These are phyloP conservation scores for Cephus spinipes DNA, from an alignment of 2,888 invertebrate species.

Conservation along the genomic window DNA sequence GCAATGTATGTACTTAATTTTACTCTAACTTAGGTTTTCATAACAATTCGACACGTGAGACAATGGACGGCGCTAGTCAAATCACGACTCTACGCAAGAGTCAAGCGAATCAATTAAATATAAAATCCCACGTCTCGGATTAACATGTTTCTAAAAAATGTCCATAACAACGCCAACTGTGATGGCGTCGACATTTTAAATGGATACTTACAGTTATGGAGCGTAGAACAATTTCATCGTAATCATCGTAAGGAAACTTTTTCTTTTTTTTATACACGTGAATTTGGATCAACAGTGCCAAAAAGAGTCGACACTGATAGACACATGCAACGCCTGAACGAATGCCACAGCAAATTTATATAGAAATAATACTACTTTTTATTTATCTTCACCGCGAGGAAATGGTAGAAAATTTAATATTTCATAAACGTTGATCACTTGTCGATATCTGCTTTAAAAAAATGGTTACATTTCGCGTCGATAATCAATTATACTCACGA, in stretches of 20 bases:
- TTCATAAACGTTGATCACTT: background rate
- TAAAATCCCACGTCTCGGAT: background rate
- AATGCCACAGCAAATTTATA: background rate
- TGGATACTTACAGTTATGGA: background rate
- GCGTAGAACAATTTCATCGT: background rate
- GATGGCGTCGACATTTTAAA: background rate
- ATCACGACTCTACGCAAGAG: background rate
- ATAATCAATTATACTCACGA: background rate
- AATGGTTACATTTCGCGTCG: background rate
- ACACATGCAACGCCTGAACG: background rate
- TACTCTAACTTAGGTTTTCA: slow-evolving; percentile 12
- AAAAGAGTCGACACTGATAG: background rate
- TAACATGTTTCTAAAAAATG: background rate
- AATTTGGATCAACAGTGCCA: background rate
- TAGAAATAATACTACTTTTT: background rate
- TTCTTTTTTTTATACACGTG: background rate
- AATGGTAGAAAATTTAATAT: background rate
- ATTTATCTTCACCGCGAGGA: background rate
- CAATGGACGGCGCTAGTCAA: background rate
- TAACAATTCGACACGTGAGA: background rate
- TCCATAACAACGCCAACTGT: background rate
- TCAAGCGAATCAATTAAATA: background rate
- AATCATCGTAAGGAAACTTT: background rate
- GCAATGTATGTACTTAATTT: slow-evolving; percentile 58
- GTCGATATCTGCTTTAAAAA: background rate